Conservation (phyloP, 2,797 vertebrate genomes). For the Leontopithecus rosalia region DNA sequence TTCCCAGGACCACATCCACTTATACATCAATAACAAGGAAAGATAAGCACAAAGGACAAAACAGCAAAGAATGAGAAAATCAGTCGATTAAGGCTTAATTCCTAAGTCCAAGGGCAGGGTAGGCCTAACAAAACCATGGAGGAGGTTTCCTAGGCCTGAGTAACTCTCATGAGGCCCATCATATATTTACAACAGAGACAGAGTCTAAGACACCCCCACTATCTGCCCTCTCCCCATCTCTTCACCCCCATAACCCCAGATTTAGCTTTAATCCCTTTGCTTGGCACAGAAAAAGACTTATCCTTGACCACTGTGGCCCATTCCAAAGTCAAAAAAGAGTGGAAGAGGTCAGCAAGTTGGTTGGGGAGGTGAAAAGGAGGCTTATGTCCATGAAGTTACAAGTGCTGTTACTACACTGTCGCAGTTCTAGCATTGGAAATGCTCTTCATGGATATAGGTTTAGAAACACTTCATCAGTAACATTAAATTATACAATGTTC, state of each 20-base stretch:
- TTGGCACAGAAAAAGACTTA: background rate
- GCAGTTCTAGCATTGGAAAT: background rate
- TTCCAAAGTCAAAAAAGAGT: background rate
- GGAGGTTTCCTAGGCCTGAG: background rate
- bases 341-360: background rate
- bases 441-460: background rate
- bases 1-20: background rate
- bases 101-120: background rate
- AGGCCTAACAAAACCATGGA: background rate
- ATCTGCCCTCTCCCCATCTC: fast-evolving
- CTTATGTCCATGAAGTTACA: background rate
- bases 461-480: background rate
- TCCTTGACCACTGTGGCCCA: fast-evolving
- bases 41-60: background rate
- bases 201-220: background rate
- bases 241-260: background rate
- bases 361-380: background rate
- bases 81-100: background rate
- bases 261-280: background rate
- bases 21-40: background rate
- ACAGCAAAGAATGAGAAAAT: background rate
- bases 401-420: background rate
- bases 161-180: background rate
- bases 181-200: background rate
- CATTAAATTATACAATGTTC: background rate